phyloP scores from a whole-genome alignment of 2,888 invertebrate genomes.

The Ophion costatus region DNA sequence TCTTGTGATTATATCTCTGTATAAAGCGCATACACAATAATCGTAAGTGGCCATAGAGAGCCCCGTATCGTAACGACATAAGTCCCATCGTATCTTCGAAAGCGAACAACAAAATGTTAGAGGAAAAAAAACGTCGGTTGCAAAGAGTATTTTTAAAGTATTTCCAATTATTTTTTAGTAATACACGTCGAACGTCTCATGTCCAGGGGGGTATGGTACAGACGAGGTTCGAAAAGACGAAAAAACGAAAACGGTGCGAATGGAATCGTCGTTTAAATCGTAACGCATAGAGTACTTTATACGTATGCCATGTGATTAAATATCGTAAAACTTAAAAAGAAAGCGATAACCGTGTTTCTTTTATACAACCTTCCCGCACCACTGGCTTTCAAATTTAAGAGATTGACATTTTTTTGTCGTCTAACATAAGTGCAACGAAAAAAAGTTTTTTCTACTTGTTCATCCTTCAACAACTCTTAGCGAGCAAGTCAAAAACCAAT shows the following conservation, averaged over 20 bases:
- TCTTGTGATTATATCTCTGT: slow-evolving; percentile 71
- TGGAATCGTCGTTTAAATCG: slow-evolving; percentile 69
- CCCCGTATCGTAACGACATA: slow-evolving; percentile 70
- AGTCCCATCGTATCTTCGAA: slow-evolving; percentile 60
- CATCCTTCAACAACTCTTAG: too few species aligned
- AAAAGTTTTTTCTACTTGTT: too few species aligned
- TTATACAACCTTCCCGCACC: slow-evolving; percentile 30
- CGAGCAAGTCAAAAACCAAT: too few species aligned
- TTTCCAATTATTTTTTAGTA: slow-evolving; percentile 83
- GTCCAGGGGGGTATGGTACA: neutral
- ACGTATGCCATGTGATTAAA: slow-evolving; percentile 76
- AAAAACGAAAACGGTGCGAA: slow-evolving; percentile 31
- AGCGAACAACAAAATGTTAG: slow-evolving; percentile 57
- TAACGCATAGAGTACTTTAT: slow-evolving; percentile 75
- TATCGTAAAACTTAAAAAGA: slow-evolving; percentile 74
- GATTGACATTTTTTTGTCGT: neutral
- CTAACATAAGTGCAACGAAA: neutral
- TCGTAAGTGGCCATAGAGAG: slow-evolving; percentile 68
- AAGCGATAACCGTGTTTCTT: slow-evolving; percentile 1
- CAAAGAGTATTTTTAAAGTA: slow-evolving; percentile 83
- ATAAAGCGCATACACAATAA: slow-evolving; percentile 69
- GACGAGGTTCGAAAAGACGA: slow-evolving; percentile 8
- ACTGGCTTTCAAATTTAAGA: neutral
- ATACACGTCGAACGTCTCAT: slow-evolving; percentile 77
- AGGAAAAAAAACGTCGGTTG: slow-evolving; percentile 76